phyloP scores from a whole-genome alignment of 2,888 invertebrate genomes.

The Rapana venosa region DNA sequence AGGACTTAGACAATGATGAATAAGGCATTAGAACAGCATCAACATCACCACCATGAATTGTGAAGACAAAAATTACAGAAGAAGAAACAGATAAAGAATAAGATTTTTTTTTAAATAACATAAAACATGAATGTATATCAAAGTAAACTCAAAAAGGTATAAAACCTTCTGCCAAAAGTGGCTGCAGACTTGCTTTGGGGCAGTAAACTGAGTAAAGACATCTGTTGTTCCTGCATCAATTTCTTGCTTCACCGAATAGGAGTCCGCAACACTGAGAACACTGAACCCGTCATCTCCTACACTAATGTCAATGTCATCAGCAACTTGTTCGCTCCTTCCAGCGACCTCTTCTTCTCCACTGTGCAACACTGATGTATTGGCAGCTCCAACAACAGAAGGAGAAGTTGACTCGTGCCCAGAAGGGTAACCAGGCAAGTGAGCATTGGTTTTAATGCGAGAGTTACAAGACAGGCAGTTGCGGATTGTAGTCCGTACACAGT shows the following conservation, averaged over 20 bases:
- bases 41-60: too few relatives aligned
- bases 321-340: not conserved
- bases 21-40: too few relatives aligned
- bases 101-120: too few relatives aligned
- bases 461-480: constrained; percentile 50
- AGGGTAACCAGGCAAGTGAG: not conserved
- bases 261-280: not conserved
- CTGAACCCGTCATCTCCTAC: not conserved
- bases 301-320: constrained; percentile 1
- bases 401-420: not conserved
- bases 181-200: constrained; percentile 42
- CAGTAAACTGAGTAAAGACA: not conserved
- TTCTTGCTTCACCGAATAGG: not conserved
- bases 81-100: too few relatives aligned
- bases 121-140: too few relatives aligned
- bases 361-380: not conserved
- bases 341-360: not conserved
- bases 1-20: too few relatives aligned
- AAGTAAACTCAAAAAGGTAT: not conserved
- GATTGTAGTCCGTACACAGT: constrained; percentile 54
- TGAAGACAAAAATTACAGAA: too few relatives aligned
- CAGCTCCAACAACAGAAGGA: not conserved
- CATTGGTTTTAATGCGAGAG: constrained; percentile 23
- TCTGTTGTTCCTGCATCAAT: constrained; percentile 1
- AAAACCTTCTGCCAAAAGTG: constrained; percentile 56